Base-by-base conservation (phyloP, 2,113 vertebrate species). In the Lipotes vexillifer region DNA sequence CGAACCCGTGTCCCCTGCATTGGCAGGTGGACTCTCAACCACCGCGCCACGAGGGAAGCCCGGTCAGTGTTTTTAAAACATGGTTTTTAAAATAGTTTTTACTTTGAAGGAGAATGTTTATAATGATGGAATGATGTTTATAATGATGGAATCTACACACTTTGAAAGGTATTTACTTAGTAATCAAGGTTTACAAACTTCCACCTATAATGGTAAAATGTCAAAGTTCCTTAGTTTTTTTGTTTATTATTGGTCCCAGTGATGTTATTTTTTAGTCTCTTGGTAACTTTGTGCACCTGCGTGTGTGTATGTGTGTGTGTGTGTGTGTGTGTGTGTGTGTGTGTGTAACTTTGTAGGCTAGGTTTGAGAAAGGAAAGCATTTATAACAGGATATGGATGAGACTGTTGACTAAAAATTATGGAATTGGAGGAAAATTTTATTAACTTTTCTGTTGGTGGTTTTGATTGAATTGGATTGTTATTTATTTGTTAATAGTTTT, bases 51-150 rank as follows among this genome's bases (percentile, higher is more conserved):
- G 12, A 49, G 46, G 46, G 46, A 13, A 49, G 46, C 46, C 46
- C 12, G 11, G 4, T 75, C 66, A 75, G 5, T 93, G 20, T 81
- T 38, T 66, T 72, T 72, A 41, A 72, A 41, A 27, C 21, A 3
- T 59, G 66, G n/a, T 46, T 41, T 59, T 71, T 38, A 31, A 33
- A 93, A 90, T 4, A 33, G 31, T 52, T 83, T 66, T 83, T 55
- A 78, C 36, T 94, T 84, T 90, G 36, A 95, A 97, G 72, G 74
- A 92, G 46, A 93, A 81, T 88, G 20, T 97, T 95, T 61, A n/a
- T 77, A 78, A 44, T 82, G 33, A 36, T 93, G 72, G 68, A n/a
- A 84, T 85, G 17, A 82, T 75, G 14, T 78, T 91, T 86, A 49
- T 55, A 25, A 55, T 88, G 77, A 41, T 29, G 36, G 31, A 65